Base-by-base conservation (phyloP, 1,140 invertebrate genomes). In the Latrodectus geometricus region DNA sequence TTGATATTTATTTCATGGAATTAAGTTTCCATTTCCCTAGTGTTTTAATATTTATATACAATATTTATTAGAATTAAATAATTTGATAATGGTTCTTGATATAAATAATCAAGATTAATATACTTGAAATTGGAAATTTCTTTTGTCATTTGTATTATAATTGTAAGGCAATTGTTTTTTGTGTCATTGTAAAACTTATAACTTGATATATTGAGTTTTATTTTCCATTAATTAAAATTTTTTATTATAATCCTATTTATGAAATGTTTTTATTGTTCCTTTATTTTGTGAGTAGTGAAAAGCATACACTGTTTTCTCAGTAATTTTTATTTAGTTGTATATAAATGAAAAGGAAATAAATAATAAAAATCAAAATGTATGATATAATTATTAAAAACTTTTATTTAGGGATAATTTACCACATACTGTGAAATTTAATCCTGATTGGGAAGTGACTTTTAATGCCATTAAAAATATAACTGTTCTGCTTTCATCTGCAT, bases 331-430 rank as follows among this genome's bases (percentile, higher is more conserved):
- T 74, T 74, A 35, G 9, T 49, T n/a, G 1, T 11, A 23, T 7
- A 74, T 35, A 14, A 1, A 14, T 11, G 4, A 20, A 12, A 11
- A 70, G 11, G 17, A 20, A 11, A 12, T 23, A 3, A 20, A n/a
- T 20, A 2, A 17, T n/a, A 4, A 11, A 20, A 56, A 23, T 78
- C 11, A 23, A 48, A 49, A 49, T 12, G 7, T 52, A 20, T 50
- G 12, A 14, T 77, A 21, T 35, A n/a, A 61, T 73, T 82, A 2
- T 54, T n/a, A n/a, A n/a, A 11, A 49, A 48, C 75, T 65, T 75
- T 66, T 8, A 88, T 90, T 65, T 86, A 92, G 91, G 21, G 91
- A 92, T 88, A 91, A 91, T 89, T 89, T 89, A 15, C 91, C 91
- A 14, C 91, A 92, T 88, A 89, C 90, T 9, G 52, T 88, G 17